Conservation (phyloP, 2,113 vertebrate species). For the Neolamprologus cancellatus region DNA sequence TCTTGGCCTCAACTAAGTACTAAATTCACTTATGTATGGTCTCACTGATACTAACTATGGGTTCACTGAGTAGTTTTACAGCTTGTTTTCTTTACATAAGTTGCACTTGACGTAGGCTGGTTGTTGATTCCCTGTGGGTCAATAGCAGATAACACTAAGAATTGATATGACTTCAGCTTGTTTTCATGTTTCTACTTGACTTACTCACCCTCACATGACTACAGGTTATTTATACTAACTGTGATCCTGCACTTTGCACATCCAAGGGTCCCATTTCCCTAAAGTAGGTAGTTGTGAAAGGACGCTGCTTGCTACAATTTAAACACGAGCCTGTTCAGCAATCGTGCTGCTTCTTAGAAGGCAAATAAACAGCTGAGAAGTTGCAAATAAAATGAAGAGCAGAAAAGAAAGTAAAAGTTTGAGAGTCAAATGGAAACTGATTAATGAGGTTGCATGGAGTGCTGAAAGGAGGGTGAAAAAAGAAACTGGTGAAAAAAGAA, state of each 20-base stretch:
- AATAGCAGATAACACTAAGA: neutral
- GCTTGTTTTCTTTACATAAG: neutral
- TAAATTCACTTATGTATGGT: neutral
- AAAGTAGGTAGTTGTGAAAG: neutral
- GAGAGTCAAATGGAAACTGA: neutral
- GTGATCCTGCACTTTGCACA: neutral
- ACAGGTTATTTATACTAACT: slow-evolving; percentile 43
- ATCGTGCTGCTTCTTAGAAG: neutral
- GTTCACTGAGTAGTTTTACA: neutral
- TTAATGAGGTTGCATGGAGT: neutral
- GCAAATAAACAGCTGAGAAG: neutral
- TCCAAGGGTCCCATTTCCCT: slow-evolving; percentile 17
- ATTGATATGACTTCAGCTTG: slow-evolving; percentile 12
- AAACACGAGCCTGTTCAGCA: neutral
- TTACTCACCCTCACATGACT: slow-evolving; percentile 38
- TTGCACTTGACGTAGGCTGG: neutral
- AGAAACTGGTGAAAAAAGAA: neutral
- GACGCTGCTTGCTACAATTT: neutral
- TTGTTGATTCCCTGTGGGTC: slow-evolving; percentile 5
- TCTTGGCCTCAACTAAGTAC: neutral
- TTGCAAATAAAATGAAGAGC: neutral
- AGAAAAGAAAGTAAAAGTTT: neutral
- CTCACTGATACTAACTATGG: neutral
- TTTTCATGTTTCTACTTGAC: slow-evolving; percentile 18
- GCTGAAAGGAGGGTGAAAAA: neutral